A percentile compares a stretch with the other conserved stretches of the same genome.
These are phyloP conservation scores for Anguilla pacifica DNA, from an alignment of 2,797 vertebrate species.

Conservation along the genomic window DNA sequence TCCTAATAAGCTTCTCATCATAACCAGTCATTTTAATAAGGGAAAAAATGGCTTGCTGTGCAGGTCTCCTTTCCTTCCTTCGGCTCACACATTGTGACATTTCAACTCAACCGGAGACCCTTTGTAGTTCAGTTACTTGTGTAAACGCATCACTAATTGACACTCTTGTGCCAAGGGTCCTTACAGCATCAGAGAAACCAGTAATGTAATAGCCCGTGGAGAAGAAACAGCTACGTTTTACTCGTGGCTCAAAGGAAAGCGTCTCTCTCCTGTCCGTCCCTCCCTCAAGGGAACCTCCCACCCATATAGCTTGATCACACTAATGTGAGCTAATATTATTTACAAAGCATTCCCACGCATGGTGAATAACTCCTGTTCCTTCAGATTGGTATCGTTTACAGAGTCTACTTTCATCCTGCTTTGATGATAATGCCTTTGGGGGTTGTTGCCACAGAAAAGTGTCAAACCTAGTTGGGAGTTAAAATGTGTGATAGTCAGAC, in stretches of 20 bases:
- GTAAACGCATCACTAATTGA: slow-evolving; percentile 17
- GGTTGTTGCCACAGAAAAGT: slow-evolving; percentile 46
- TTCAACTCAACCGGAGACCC: not conserved
- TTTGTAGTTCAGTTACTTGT: not conserved
- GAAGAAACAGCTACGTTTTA: not conserved
- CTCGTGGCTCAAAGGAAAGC: not conserved
- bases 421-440: slow-evolving; percentile 55
- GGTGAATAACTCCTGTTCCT: not conserved
- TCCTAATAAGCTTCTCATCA: not conserved
- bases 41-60: not conserved
- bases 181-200: not conserved
- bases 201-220: not conserved
- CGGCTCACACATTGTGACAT: not conserved
- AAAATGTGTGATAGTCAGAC: slow-evolving; percentile 50
- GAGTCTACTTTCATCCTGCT: not conserved
- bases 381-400: not conserved
- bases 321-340: slow-evolving; percentile 4
- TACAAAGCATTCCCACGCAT: not conserved
- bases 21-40: not conserved
- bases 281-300: not conserved
- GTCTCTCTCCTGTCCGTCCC: not conserved
- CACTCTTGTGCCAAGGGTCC: not conserved
- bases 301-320: slow-evolving; percentile 1
- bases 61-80: not conserved
- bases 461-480: slow-evolving; percentile 44